Conservation (phyloP, 1,140 invertebrate species). For the Belonocnema kinseyi region DNA sequence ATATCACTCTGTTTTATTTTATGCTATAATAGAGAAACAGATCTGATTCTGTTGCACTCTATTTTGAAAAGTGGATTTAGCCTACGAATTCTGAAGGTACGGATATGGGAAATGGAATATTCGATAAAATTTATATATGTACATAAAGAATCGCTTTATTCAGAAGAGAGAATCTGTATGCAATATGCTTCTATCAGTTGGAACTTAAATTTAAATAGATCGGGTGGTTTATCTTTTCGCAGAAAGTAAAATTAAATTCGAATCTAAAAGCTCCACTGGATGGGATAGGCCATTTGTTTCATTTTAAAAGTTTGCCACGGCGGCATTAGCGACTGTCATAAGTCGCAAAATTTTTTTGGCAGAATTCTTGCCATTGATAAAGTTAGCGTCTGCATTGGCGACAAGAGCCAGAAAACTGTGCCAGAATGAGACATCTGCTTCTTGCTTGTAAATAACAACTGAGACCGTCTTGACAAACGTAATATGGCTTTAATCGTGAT, state of each 20-base stretch:
- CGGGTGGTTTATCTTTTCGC: no score
- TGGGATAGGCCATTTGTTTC: neutral
- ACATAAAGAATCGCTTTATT: neutral
- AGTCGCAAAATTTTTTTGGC: constrained; percentile 8
- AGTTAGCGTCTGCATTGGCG: neutral
- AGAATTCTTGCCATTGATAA: constrained; percentile 17
- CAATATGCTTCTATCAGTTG: neutral
- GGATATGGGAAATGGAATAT: neutral
- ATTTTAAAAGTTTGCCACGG: neutral
- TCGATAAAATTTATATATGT: neutral
- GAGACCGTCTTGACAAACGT: constrained; percentile 64
- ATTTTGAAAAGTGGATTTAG: constrained; percentile 2
- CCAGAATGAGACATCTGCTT: constrained; percentile 67
- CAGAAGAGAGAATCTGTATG: neutral
- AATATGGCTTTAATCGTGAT: constrained; percentile 68
- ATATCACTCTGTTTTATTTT: neutral
- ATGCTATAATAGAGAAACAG: neutral
- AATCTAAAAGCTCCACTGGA: no score
- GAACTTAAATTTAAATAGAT: neutral
- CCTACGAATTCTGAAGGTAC: neutral
- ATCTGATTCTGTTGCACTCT: constrained; percentile 12
- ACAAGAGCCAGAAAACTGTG: constrained; percentile 63
- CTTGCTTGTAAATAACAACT: constrained; percentile 60
- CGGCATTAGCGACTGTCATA: constrained; percentile 16
- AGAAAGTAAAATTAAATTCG: no score